Percentiles rank a stretch among this genome's conserved stretches.
Conservation (phyloP, 2,888 invertebrate genomes). For the Caradrina clavipalpis region DNA sequence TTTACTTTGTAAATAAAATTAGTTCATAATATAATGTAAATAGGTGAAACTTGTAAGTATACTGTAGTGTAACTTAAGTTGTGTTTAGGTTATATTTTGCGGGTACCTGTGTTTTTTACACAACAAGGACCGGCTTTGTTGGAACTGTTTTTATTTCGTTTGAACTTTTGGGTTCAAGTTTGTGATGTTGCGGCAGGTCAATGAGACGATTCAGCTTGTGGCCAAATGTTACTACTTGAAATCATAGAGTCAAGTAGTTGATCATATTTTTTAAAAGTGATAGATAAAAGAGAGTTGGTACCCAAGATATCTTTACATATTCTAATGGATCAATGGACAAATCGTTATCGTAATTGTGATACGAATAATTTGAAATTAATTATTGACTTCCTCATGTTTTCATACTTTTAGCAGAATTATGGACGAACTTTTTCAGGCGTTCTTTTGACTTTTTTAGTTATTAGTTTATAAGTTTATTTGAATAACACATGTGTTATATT, state of each 20-base stretch:
- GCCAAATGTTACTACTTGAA: constrained; percentile 70
- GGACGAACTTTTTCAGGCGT: background rate
- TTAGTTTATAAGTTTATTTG: background rate
- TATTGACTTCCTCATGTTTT: constrained; percentile 19
- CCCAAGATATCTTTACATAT: background rate
- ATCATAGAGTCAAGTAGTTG: constrained; percentile 39
- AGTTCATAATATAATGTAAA: constrained; percentile 38
- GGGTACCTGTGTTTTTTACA: constrained; percentile 41
- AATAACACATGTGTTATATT: too few species aligned
- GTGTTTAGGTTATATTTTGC: constrained; percentile 30
- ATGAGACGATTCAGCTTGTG: constrained; percentile 63
- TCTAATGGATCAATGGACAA: background rate
- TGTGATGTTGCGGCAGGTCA: constrained; percentile 49
- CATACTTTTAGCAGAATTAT: background rate
- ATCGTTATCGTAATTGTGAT: background rate
- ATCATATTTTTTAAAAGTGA: constrained; percentile 7
- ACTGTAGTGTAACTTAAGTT: constrained; percentile 18
- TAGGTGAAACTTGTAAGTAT: constrained; percentile 50
- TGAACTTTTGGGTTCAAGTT: constrained; percentile 46
- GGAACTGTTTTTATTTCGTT: constrained; percentile 39
- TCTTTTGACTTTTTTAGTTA: background rate
- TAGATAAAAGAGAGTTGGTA: background rate
- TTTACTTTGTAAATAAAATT: constrained; percentile 36
- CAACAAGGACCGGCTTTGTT: constrained; percentile 22
- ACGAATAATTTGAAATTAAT: background rate